phyloP scores from a whole-genome alignment of 1,140 invertebrate genomes.

The Nasonia longicornis region DNA sequence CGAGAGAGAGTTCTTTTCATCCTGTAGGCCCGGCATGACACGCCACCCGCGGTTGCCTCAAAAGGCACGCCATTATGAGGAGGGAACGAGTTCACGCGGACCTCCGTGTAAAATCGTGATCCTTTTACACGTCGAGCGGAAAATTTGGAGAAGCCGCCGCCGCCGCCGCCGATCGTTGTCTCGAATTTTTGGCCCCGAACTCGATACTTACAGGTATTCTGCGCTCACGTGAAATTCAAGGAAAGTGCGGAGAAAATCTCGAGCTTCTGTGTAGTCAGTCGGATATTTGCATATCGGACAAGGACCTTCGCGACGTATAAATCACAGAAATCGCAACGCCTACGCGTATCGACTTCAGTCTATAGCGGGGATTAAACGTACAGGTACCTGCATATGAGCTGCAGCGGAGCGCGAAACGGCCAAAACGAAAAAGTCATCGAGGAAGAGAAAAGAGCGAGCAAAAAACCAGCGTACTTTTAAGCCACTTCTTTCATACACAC shows the following conservation, averaged over 20 bases:
- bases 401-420: too few species aligned
- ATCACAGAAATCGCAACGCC: too few species aligned
- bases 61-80: neutral
- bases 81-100: neutral
- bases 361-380: neutral
- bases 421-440: slow-evolving; percentile 2
- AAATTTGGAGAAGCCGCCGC: slow-evolving; percentile 36
- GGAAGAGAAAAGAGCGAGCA: slow-evolving; percentile 4
- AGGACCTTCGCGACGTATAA: too few species aligned
- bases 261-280: neutral
- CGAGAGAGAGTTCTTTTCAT: neutral
- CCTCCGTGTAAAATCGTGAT: slow-evolving; percentile 11
- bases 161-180: neutral
- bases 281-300: too few species aligned
- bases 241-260: neutral
- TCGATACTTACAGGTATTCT: neutral
- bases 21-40: slow-evolving; percentile 3
- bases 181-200: neutral
- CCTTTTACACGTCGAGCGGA: slow-evolving; percentile 36
- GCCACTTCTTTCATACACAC: slow-evolving; percentile 26
- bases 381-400: too few species aligned
- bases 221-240: slow-evolving; percentile 5
- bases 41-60: neutral
- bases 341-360: neutral
- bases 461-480: slow-evolving; percentile 13